Conservation (phyloP, 2,888 invertebrate genomes). For the Salpingus planirostris region DNA sequence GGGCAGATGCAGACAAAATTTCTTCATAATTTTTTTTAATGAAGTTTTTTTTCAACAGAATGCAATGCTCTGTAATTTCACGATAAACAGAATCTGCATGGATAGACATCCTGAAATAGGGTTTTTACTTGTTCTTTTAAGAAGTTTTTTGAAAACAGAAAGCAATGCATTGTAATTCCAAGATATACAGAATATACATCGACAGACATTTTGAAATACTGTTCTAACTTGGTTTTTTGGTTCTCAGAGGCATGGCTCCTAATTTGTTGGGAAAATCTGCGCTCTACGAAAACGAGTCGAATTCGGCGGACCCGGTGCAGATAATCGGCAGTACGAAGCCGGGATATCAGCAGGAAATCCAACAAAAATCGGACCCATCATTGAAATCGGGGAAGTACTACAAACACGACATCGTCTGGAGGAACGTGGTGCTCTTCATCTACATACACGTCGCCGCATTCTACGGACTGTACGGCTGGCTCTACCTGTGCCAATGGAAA, state of each 20-base stretch:
- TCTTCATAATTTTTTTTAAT: no score
- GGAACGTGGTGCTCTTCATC: slow-evolving; percentile 64
- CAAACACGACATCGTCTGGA: slow-evolving; percentile 67
- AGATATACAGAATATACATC: no score
- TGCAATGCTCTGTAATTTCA: no score
- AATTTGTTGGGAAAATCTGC: slow-evolving; percentile 51
- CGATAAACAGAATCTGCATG: no score
- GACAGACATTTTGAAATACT: no score
- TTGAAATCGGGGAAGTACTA: slow-evolving; percentile 15
- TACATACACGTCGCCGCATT: slow-evolving; percentile 59
- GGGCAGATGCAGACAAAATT: no score
- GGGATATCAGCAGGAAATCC: slow-evolving; percentile 7
- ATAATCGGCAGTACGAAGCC: slow-evolving; percentile 22
- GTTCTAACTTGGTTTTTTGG: no score
- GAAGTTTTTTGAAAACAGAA: no score
- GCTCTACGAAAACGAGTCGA: slow-evolving; percentile 44
- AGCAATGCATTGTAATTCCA: no score
- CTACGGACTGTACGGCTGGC: slow-evolving; percentile 48
- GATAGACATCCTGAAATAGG: no score
- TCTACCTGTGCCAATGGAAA: slow-evolving; percentile 25
- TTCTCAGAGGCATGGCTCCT: slow-evolving; percentile 46
- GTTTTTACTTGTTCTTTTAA: no score
- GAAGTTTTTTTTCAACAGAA: no score
- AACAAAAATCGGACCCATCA: slow-evolving; percentile 3
- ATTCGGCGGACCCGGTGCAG: slow-evolving; percentile 24